Percentiles rank a stretch among this genome's conserved stretches.
These are phyloP conservation scores for Tachina lurida DNA, from an alignment of 2,888 invertebrate species.

Conservation along the genomic window DNA sequence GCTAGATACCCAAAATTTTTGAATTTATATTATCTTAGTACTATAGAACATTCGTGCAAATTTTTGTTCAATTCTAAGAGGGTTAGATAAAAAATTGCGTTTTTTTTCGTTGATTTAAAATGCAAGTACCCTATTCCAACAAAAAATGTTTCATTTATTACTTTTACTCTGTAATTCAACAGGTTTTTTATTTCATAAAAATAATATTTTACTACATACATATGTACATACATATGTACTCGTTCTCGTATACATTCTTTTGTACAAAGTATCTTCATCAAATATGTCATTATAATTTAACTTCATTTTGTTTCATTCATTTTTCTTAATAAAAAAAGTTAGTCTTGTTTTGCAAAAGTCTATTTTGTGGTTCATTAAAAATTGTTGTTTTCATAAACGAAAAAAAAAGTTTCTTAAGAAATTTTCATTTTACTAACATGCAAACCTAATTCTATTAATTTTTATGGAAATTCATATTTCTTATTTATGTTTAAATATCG, in stretches of 20 bases:
- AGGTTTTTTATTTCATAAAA: slow-evolving; percentile 33
- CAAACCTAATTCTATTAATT: slow-evolving; percentile 64
- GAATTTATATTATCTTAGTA: too few relatives aligned
- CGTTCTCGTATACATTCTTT: background rate
- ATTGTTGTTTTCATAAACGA: background rate
- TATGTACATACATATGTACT: background rate
- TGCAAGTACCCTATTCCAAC: background rate
- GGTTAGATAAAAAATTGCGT: too few relatives aligned
- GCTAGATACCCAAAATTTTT: too few relatives aligned
- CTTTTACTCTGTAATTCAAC: slow-evolving; percentile 41
- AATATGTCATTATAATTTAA: slow-evolving; percentile 58
- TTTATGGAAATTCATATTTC: slow-evolving; percentile 64
- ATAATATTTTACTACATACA: background rate
- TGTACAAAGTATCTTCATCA: slow-evolving; percentile 32
- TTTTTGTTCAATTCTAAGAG: too few relatives aligned
- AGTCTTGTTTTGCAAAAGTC: slow-evolving; percentile 43
- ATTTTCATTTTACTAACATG: slow-evolving; percentile 51
- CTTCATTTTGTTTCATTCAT: background rate
- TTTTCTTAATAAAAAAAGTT: slow-evolving; percentile 15
- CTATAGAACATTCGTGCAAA: too few relatives aligned
- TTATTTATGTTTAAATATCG: slow-evolving; percentile 58
- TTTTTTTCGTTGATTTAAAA: too few relatives aligned
- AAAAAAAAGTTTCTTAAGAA: slow-evolving; percentile 45
- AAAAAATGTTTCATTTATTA: background rate
- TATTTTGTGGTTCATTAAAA: slow-evolving; percentile 56